Percentiles rank a stretch among this genome's conserved stretches.
These are phyloP conservation scores for Spizaetus ornatus DNA, from an alignment of 2,113 vertebrate species.

Conservation along the genomic window DNA sequence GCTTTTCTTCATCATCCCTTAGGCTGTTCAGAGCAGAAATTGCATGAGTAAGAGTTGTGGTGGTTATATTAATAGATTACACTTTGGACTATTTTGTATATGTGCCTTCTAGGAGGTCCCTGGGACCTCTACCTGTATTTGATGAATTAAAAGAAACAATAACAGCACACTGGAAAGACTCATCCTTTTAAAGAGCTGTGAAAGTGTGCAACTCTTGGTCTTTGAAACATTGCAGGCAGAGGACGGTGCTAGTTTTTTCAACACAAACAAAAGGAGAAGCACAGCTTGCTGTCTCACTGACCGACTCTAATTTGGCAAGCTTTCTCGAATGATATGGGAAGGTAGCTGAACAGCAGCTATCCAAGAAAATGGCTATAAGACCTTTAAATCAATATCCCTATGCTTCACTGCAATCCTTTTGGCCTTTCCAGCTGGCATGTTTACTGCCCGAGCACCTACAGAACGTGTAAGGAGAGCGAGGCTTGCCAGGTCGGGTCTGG, in stretches of 20 bases:
- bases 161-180: not conserved
- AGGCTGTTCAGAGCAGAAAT: not conserved
- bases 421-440: not conserved
- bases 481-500: not conserved
- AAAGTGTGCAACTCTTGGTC: not conserved
- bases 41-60: not conserved
- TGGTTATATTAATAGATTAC: not conserved
- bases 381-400: not conserved
- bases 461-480: not conserved
- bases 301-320: not conserved
- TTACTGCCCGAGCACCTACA: not conserved
- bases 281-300: rapidly evolving
- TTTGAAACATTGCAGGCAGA: not conserved
- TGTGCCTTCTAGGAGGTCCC: not conserved
- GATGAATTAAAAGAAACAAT: not conserved
- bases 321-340: not conserved
- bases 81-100: not conserved
- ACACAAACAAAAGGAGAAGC: not conserved
- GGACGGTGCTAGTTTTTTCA: not conserved
- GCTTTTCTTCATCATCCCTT: not conserved
- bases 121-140: not conserved
- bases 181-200: not conserved
- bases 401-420: not conserved
- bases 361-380: not conserved
- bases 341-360: not conserved